These are phyloP conservation scores for Sinocyclocheilus rhinocerous DNA, from an alignment of 2,113 vertebrate genomes.

Conservation along the genomic window DNA sequence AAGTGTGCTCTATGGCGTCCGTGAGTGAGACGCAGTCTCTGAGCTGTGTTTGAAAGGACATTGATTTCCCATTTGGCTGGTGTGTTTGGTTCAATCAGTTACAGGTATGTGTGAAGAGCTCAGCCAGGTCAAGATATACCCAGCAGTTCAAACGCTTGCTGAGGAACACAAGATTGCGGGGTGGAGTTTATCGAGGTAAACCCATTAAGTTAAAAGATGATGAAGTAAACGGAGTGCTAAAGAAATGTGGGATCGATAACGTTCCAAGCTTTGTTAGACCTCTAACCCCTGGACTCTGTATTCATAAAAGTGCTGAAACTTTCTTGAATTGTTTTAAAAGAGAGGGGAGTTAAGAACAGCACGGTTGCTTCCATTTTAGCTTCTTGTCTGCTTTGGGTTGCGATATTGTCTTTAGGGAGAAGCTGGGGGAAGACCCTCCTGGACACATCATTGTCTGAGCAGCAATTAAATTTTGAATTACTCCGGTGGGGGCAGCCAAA, in stretches of 20 bases:
- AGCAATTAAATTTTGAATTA: constrained; percentile 60
- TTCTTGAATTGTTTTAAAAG: constrained; percentile 8
- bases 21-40: constrained; percentile 47
- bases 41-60: constrained; percentile 48
- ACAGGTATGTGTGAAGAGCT: constrained; percentile 57
- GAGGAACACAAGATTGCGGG: constrained; percentile 48
- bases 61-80: constrained; percentile 65
- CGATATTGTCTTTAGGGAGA: constrained; percentile 29
- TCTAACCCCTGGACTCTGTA: constrained; percentile 36
- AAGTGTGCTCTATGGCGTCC: constrained; percentile 51
- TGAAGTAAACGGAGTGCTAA: constrained; percentile 46
- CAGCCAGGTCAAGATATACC: constrained; percentile 53
- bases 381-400: constrained; percentile 5
- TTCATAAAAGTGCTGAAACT: constrained; percentile 25
- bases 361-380: constrained; percentile 17
- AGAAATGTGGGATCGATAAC: constrained; percentile 51
- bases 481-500: constrained; percentile 55
- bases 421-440: constrained; percentile 47
- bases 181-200: constrained; percentile 42
- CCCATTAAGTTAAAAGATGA: constrained; percentile 51
- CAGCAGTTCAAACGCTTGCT: constrained; percentile 54
- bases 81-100: constrained; percentile 60
- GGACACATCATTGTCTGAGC: constrained; percentile 57
- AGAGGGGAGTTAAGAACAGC: background rate
- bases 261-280: constrained; percentile 50